Base-by-base conservation (phyloP, 1,140 invertebrate genomes). In the Drosophila yakuba region DNA sequence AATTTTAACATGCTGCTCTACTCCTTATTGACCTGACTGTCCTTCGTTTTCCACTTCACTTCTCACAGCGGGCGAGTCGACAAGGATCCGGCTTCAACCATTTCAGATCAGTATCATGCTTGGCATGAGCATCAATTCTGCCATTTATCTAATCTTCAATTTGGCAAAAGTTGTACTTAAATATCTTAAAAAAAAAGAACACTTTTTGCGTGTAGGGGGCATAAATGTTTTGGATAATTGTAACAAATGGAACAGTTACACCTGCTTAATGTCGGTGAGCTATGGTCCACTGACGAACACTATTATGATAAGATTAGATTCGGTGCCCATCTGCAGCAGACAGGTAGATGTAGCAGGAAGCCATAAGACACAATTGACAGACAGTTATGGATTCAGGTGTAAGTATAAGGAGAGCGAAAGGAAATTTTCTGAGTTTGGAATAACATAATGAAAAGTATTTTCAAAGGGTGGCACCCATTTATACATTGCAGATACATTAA, bases 91-190 rank as follows among this genome's bases (percentile, higher is more conserved):
- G 15, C 2, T 15, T 17, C 12, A 36, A 17, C 20, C 25, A 48
- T 38, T 43, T 39, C 35, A 61, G 74, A 68, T 77, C 43, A 28
- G 2, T 55, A 47, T 66, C 55, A 11, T 25, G 4, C 12, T 23
- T 59, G 80, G 66, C 75, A 79, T 81, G 78, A 74, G 63, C 68
- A 72, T 43, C 60, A 51, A 41, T 74, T 84, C 69, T 88, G 83
- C 82, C 69, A 88, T 88, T 88, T 86, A 86, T 86, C 83, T 86
- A 76, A 86, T 86, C 79, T 86, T 55, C 57, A 43, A 50, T 23
- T 64, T 75, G 55, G 61, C 63, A 60, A 83, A 76, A 84, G 71
- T 79, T 62, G 63, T 58, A 57, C 41, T 82, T 62, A 50, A 66
- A 36, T 73, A 57, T 56, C 45, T 63, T 2, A 20, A 17, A 45